A percentile compares a stretch with the other conserved stretches of the same genome.
Evolutionary conservation across 2,113 vertebrate species (phyloP).

Genomic region (Mesocricetus auratus): DNA sequence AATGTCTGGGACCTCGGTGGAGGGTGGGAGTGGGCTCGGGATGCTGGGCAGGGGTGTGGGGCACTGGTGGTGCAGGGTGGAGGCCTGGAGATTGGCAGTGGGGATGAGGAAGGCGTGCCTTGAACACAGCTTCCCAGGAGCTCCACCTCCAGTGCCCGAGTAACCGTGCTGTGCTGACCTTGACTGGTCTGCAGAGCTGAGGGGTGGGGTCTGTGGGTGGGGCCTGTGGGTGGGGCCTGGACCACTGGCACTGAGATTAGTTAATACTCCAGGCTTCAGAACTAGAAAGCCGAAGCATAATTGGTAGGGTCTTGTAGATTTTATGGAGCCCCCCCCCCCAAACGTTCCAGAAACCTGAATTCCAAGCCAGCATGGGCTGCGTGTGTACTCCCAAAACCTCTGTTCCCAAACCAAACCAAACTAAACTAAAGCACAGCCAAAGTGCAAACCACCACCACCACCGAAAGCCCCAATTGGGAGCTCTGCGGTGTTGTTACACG

Average conservation of each 20-base stretch:
- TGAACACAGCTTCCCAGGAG: background rate
- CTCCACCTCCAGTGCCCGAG: background rate
- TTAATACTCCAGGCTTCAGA: background rate
- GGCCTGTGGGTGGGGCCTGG: too few species aligned
- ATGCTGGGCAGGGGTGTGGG: too few species aligned
- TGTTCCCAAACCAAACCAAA: background rate
- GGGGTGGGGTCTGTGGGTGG: background rate
- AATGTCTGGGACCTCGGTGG: background rate
- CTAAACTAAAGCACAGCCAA: background rate
- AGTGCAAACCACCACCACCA: background rate
- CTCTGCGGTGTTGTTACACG: background rate
- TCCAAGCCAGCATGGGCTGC: background rate
- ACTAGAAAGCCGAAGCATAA: background rate
- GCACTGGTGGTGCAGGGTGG: rapidly evolving
- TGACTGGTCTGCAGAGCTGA: background rate
- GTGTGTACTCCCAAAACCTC: background rate
- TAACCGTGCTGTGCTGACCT: background rate
- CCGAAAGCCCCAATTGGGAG: background rate
- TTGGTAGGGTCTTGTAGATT: background rate
- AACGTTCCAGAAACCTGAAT: background rate
- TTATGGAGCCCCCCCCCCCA: background rate
- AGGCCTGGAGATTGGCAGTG: background rate
- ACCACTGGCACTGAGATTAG: background rate
- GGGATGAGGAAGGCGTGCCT: background rate
- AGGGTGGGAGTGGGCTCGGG: background rate